A percentile compares a stretch with the other conserved stretches of the same genome.
phyloP scores from a whole-genome alignment of 2,888 invertebrate species.

The Lathronympha strigana region DNA sequence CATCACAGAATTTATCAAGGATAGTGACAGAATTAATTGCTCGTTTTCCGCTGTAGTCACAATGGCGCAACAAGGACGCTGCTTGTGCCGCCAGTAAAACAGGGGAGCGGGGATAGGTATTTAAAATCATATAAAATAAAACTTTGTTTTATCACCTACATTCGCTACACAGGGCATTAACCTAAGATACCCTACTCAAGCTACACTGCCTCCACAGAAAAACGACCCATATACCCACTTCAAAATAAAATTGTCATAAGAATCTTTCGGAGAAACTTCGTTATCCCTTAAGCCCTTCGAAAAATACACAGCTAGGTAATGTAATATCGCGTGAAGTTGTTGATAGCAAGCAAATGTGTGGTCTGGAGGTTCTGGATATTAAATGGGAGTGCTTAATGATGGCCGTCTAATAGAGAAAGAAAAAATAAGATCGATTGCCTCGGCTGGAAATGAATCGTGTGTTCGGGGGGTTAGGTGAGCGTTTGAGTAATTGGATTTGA shows the following conservation, averaged over 20 bases:
- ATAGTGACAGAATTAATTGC: too few relatives aligned
- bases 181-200: not conserved
- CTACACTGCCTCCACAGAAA: not conserved
- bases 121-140: too few relatives aligned
- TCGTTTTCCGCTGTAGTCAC: too few relatives aligned
- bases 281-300: conserved; percentile 30
- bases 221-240: conserved; percentile 13
- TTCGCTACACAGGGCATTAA: too few relatives aligned
- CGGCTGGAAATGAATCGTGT: conserved; percentile 10
- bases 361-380: conserved; percentile 49
- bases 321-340: conserved; percentile 59
- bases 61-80: too few relatives aligned
- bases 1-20: too few relatives aligned
- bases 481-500: conserved; percentile 20
- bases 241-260: conserved; percentile 25
- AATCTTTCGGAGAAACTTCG: conserved; percentile 29
- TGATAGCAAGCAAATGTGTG: conserved; percentile 53
- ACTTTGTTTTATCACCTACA: too few relatives aligned
- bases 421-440: conserved; percentile 23
- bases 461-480: conserved; percentile 7
- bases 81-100: too few relatives aligned
- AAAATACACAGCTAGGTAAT: conserved; percentile 53
- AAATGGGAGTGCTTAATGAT: conserved; percentile 45
- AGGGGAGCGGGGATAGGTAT: too few relatives aligned
- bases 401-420: conserved; percentile 1